Evolutionary conservation across 2,113 vertebrate genomes (phyloP).

Genomic region (Numida meleagris): DNA sequence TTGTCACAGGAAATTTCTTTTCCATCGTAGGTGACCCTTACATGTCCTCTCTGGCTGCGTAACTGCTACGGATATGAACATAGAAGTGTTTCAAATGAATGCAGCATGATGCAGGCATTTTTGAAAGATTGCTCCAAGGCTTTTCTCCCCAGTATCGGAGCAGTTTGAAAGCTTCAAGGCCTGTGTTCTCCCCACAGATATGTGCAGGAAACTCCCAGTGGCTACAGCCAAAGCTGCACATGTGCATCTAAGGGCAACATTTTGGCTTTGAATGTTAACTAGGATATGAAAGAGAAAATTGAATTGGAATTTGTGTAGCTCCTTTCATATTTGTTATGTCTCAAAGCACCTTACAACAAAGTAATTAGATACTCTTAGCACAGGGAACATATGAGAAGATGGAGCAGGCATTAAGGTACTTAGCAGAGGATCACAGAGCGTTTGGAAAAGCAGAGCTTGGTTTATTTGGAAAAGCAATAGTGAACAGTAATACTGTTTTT

Average conservation of each 20-base stretch:
- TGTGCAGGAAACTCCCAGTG: neutral
- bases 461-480: neutral
- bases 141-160: neutral
- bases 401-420: neutral
- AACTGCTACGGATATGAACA: slow-evolving; percentile 24
- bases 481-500: neutral
- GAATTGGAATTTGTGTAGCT: neutral
- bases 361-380: neutral
- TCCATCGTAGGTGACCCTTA: slow-evolving; percentile 49
- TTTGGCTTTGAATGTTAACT: slow-evolving; percentile 12
- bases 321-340: slow-evolving; percentile 21
- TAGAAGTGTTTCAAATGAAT: slow-evolving; percentile 7
- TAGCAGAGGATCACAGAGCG: neutral
- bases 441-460: neutral
- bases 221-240: neutral
- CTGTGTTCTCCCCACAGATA: neutral
- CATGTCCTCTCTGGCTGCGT: slow-evolving; percentile 14
- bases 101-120: slow-evolving; percentile 32
- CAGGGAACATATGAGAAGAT: neutral
- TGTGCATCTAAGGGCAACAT: neutral
- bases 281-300: neutral
- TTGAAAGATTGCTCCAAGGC: slow-evolving; percentile 39
- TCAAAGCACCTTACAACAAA: slow-evolving; percentile 23
- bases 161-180: neutral
- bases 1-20: slow-evolving; percentile 42